These are phyloP conservation scores for Cisticola juncidis DNA, from an alignment of 2,113 vertebrate species.

Conservation along the genomic window DNA sequence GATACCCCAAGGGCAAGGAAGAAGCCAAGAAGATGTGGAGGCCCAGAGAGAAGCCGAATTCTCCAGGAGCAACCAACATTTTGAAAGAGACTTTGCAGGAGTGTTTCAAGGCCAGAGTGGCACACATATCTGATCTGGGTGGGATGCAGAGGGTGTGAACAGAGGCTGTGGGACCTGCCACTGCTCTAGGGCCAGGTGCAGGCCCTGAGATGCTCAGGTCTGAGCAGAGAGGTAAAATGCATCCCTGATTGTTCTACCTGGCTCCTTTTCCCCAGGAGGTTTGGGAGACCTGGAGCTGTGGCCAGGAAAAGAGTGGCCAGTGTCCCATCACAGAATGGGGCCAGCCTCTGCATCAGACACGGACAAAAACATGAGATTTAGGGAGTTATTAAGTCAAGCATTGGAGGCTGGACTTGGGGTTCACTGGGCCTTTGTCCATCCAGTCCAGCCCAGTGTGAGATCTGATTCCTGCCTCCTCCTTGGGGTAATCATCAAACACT, in stretches of 20 bases:
- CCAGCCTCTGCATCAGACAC: rapidly evolving
- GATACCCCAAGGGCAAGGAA: neutral
- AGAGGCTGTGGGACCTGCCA: neutral
- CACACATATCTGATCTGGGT: neutral
- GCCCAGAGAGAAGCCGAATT: neutral
- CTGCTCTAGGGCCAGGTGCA: neutral
- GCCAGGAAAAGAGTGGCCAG: neutral
- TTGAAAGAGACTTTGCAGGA: neutral
- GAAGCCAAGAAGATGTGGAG: neutral
- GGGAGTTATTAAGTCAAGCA: neutral
- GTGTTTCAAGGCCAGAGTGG: rapidly evolving
- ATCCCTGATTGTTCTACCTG: neutral
- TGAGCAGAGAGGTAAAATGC: neutral
- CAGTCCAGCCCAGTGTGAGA: neutral
- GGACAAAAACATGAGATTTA: neutral
- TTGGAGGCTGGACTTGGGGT: neutral
- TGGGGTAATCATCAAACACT: neutral
- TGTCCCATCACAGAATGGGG: rapidly evolving
- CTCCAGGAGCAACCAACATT: neutral
- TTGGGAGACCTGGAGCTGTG: neutral
- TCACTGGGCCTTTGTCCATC: neutral
- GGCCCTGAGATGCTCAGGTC: neutral
- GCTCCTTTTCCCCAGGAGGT: neutral
- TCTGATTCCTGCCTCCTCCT: neutral
- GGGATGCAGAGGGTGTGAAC: neutral